Evolutionary conservation across 2,888 invertebrate genomes (phyloP).

Genomic region (Ectropis crepuscularia): DNA sequence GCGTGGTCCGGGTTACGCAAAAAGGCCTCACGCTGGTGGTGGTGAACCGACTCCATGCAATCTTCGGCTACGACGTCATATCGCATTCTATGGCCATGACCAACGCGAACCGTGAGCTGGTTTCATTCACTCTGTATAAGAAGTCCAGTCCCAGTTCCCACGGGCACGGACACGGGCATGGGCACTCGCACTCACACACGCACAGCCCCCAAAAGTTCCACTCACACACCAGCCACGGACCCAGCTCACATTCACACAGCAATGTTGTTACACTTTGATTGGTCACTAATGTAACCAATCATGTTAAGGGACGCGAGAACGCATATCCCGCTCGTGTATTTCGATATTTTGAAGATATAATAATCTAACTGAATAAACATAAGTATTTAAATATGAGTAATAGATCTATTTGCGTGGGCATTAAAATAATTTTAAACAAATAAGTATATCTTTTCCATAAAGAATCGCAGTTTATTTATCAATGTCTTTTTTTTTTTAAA

Average conservation of each 20-base stretch:
- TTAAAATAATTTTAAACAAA: no score
- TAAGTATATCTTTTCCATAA: no score
- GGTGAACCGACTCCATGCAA: slow-evolving; percentile 75
- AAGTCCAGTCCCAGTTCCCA: slow-evolving; percentile 63
- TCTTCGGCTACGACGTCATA: slow-evolving; percentile 79
- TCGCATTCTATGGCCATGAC: slow-evolving; percentile 83
- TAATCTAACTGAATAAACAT: no score
- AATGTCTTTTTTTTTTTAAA: no score
- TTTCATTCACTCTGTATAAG: slow-evolving; percentile 81
- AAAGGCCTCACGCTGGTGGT: slow-evolving; percentile 75
- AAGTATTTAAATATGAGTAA: no score
- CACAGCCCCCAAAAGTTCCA: slow-evolving; percentile 20
- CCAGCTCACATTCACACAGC: slow-evolving; percentile 42
- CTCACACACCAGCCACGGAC: slow-evolving; percentile 20
- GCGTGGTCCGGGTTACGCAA: slow-evolving; percentile 71
- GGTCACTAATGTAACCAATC: slow-evolving; percentile 7
- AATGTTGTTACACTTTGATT: slow-evolving; percentile 68
- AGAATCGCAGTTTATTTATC: no score
- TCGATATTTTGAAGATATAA: no score
- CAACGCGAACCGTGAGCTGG: slow-evolving; percentile 76
- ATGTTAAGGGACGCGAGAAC: background rate
- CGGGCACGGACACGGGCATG: slow-evolving; percentile 49
- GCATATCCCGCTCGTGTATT: no score
- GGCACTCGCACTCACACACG: slow-evolving; percentile 50
- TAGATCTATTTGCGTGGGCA: no score